phyloP scores from a whole-genome alignment of 1,140 invertebrate genomes.

The Watersipora subatra region DNA sequence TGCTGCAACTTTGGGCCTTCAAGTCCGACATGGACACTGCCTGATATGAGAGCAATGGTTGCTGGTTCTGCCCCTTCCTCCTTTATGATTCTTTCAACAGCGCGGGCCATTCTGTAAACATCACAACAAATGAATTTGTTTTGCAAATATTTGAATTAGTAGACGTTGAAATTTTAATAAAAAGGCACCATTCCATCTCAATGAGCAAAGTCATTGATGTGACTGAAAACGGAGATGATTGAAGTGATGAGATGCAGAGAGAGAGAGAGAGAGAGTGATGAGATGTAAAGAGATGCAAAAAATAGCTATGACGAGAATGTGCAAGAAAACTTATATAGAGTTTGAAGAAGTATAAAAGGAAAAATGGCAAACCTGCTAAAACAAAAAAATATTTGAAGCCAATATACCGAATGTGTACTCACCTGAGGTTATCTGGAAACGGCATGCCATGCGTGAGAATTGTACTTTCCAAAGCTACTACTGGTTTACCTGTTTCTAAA shows the following conservation, averaged over 20 bases:
- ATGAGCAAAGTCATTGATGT: too few species aligned
- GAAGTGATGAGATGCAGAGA: background rate
- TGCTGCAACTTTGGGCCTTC: constrained; percentile 48
- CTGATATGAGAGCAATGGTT: constrained; percentile 76
- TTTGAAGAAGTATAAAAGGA: too few species aligned
- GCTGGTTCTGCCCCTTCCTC: constrained; percentile 74
- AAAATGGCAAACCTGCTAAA: too few species aligned
- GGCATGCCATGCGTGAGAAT: constrained; percentile 98
- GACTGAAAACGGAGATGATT: too few species aligned
- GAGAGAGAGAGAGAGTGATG: background rate
- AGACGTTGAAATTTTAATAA: too few species aligned
- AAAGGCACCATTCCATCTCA: too few species aligned
- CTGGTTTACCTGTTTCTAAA: constrained; percentile 43
- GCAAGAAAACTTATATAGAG: too few species aligned
- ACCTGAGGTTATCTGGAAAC: constrained; percentile 73
- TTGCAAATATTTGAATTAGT: too few species aligned
- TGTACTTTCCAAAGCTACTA: constrained; percentile 90
- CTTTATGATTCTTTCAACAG: constrained; percentile 63
- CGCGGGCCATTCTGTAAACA: constrained; percentile 55
- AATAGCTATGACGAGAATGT: background rate
- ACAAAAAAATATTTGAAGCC: too few species aligned
- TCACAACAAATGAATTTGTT: too few species aligned
- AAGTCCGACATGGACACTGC: constrained; percentile 69
- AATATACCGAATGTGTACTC: constrained; percentile 13
- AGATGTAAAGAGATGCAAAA: background rate